These are phyloP conservation scores for Globicephala melas DNA, from an alignment of 2,113 vertebrate species.

Conservation along the genomic window DNA sequence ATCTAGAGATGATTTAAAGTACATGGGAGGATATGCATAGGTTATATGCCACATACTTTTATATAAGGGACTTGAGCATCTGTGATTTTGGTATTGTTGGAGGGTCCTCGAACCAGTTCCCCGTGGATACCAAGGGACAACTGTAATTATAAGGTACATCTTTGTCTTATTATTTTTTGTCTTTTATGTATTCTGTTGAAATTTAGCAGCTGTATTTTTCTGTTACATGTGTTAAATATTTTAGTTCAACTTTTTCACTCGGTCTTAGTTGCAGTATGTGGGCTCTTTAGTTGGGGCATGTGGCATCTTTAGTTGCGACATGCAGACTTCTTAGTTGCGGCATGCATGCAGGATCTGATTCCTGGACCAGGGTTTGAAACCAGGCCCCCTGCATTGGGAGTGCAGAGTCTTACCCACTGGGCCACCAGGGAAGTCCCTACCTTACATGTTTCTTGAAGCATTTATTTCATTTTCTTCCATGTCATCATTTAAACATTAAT, in stretches of 20 bases:
- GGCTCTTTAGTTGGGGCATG: no score
- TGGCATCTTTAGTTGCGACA: no score
- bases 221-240: not conserved
- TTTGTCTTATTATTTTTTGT: constrained; percentile 33
- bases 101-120: not conserved
- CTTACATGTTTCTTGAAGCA: not conserved
- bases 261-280: no score
- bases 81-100: not conserved
- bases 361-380: no score
- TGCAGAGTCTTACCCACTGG: no score
- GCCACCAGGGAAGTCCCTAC: not conserved
- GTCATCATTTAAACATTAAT: constrained; percentile 14
- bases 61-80: not conserved
- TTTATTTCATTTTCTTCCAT: constrained; percentile 18
- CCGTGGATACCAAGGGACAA: not conserved
- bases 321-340: no score
- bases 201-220: not conserved
- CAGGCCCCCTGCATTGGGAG: no score
- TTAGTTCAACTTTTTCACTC: not conserved
- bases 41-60: not conserved
- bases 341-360: no score
- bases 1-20: not conserved
- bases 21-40: not conserved
- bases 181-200: not conserved
- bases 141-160: not conserved